These are phyloP conservation scores for Saccopteryx leptura DNA, from an alignment of 2,113 vertebrate genomes.

Conservation along the genomic window DNA sequence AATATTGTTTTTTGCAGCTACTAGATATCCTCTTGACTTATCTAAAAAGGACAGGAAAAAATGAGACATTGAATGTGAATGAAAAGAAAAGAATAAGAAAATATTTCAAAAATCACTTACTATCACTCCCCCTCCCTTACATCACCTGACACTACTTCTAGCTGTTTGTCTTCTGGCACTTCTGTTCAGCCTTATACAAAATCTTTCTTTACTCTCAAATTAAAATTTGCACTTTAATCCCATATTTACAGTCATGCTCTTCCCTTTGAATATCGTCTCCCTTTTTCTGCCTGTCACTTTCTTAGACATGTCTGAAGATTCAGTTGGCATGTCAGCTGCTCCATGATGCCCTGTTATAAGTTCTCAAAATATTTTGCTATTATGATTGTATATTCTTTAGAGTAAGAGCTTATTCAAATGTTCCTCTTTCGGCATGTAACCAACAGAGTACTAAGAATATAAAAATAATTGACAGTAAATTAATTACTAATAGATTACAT, in stretches of 20 bases:
- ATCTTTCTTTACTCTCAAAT: neutral
- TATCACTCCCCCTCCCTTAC: accelerated
- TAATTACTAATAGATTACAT: neutral
- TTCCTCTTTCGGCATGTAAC: neutral
- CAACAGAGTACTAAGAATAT: neutral
- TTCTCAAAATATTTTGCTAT: neutral
- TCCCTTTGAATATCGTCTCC: neutral
- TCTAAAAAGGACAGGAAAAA: neutral
- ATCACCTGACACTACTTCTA: neutral
- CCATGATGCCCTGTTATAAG: neutral
- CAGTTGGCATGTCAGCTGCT: neutral
- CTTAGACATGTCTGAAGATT: neutral
- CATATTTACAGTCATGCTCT: accelerated
- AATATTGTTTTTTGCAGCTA: neutral
- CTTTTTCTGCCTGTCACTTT: neutral
- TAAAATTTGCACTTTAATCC: neutral
- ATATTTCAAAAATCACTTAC: accelerated
- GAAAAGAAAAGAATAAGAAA: neutral
- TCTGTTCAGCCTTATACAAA: neutral
- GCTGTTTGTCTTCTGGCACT: accelerated
- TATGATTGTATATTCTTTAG: neutral
- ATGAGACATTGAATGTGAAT: neutral
- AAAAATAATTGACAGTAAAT: neutral
- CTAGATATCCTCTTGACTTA: neutral
- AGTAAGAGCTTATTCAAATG: neutral